phyloP scores from a whole-genome alignment of 2,113 vertebrate genomes.

The Dissostichus mawsoni region DNA sequence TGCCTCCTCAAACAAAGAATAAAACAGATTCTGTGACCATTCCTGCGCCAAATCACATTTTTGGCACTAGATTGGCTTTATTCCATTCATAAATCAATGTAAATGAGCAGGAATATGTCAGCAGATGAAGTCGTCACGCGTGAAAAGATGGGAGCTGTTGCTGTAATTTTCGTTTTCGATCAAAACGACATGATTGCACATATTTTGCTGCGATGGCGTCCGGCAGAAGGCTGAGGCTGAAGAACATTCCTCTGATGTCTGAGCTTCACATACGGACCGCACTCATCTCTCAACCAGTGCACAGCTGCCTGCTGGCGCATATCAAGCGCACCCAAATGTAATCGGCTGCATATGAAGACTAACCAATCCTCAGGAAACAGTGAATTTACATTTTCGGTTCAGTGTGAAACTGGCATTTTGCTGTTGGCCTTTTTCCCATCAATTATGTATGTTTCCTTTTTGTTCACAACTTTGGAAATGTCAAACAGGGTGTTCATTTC shows the following conservation, averaged over 20 bases:
- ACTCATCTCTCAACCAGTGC: conserved; percentile 52
- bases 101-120: conserved; percentile 83
- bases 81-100: conserved; percentile 71
- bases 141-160: conserved; percentile 86
- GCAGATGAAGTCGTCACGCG: conserved; percentile 79
- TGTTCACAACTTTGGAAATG: neutral
- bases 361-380: conserved; percentile 27
- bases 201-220: conserved; percentile 75
- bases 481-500: neutral
- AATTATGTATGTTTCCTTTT: neutral
- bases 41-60: conserved; percentile 38
- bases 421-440: neutral
- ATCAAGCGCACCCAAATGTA: conserved; percentile 64
- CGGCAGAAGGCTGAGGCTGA: conserved; percentile 77
- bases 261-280: conserved; percentile 31
- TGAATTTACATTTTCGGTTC: conserved; percentile 18
- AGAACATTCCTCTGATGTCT: conserved; percentile 56
- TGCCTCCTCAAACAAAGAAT: conserved; percentile 22
- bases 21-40: conserved; percentile 21
- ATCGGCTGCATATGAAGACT: conserved; percentile 55
- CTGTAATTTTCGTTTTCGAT: conserved; percentile 87
- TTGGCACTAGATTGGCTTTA: conserved; percentile 73
- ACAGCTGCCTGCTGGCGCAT: conserved; percentile 63
- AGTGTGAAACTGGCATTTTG: neutral
- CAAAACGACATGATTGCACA: conserved; percentile 82